Base-by-base conservation (phyloP, 2,113 vertebrate genomes). In the Arizona elegans region DNA sequence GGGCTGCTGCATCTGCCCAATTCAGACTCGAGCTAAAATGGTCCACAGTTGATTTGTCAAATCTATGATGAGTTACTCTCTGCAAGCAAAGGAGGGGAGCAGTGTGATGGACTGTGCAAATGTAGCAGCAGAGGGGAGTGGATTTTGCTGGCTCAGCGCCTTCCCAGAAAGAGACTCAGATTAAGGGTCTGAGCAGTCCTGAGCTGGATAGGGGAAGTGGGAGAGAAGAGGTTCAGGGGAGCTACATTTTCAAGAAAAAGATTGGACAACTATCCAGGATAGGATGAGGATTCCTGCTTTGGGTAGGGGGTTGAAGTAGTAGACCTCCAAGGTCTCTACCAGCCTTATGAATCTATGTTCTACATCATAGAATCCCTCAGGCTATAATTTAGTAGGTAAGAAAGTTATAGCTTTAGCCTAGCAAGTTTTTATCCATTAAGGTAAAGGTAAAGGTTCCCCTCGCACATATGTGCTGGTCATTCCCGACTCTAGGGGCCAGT, bases 21-120 rank as follows among this genome's bases (percentile, higher is more conserved):
- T 86, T 21, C 24, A 21, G 93, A 92, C 87, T 85, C 81, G 12
- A 86, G 52, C 8, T 85, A 23, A 92, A 94, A 75, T n/a, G 1
- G 1, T 90, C 21, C 47, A 87, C 8, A 54, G 29, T 87, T 93
- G 43, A 7, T 56, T 59, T 62, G 87, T 81, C 15, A 93, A 92
- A 93, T 5, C 24, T 13, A 43, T 0, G 3, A 3, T 92, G 62
- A 85, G n/a, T 70, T 47, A 50, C 88, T 55, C 1, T 88, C 54
- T 92, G 15, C 58, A 33, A 47, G 21, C 81, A 91, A 15, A 43
- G 75, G 21, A n/a, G 10, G 52, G 75, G 15, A 2, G 9, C 29
- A 17, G 13, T 29, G 9, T 11, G 59, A 29, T 26, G 10, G 24
- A 29, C 29, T n/a, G 65, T 70, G 29, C 65, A 70, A 5, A 26